phyloP scores from a whole-genome alignment of 2,888 invertebrate genomes.

The Lochmaea crataegi region DNA sequence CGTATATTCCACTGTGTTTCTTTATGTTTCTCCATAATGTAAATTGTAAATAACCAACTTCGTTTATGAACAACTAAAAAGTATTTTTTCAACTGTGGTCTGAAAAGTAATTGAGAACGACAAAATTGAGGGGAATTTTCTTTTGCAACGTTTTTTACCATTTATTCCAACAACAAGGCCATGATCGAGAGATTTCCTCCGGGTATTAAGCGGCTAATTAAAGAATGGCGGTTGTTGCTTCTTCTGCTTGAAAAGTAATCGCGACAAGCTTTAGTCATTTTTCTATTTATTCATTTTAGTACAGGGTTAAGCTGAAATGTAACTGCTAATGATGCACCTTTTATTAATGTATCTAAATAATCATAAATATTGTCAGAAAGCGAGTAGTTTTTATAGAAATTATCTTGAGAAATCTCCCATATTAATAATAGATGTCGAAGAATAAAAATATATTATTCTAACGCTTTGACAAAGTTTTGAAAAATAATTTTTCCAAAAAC shows the following conservation, averaged over 20 bases:
- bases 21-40: no score
- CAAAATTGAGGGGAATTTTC: slow-evolving; percentile 1
- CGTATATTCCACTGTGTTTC: no score
- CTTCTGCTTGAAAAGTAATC: slow-evolving; percentile 19
- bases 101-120: not conserved
- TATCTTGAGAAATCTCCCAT: no score
- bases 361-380: no score
- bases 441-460: no score
- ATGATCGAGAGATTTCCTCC: slow-evolving; percentile 16
- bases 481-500: no score
- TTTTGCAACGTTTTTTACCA: not conserved
- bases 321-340: no score
- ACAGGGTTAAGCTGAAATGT: not conserved
- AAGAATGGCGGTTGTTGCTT: slow-evolving; percentile 11
- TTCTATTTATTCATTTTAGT: not conserved
- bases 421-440: no score
- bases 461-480: no score
- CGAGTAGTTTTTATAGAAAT: no score
- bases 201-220: slow-evolving; percentile 11
- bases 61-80: not conserved
- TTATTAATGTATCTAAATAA: no score
- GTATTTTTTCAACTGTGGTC: not conserved
- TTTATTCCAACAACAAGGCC: slow-evolving; percentile 12
- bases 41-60: no score
- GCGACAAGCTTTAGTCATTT: slow-evolving; percentile 13